phyloP scores from a whole-genome alignment of 2,113 vertebrate genomes.

The Erinaceus europaeus region DNA sequence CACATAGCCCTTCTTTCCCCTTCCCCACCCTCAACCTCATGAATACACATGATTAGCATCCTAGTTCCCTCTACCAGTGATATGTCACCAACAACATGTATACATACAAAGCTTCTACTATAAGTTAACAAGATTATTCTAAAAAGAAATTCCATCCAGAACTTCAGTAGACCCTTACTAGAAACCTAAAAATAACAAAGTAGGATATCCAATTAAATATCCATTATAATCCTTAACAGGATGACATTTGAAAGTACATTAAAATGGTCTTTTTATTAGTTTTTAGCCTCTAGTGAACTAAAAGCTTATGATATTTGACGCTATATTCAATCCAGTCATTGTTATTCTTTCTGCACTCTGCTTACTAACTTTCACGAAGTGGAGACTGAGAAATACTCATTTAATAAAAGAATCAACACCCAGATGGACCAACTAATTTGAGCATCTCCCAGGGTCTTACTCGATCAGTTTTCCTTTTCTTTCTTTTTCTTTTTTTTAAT shows the following conservation, averaged over 20 bases:
- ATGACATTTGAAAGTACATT: neutral
- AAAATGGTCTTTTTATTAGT: neutral
- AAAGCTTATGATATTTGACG: neutral
- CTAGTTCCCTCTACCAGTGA: neutral
- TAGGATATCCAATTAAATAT: neutral
- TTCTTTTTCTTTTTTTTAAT: no score
- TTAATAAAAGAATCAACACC: neutral
- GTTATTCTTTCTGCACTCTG: neutral
- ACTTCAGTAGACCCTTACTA: neutral
- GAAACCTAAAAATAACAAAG: neutral
- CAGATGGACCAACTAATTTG: neutral
- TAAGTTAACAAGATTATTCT: neutral
- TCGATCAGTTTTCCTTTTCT: no score
- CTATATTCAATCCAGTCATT: neutral
- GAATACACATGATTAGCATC: neutral
- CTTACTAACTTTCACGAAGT: neutral
- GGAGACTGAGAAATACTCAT: neutral
- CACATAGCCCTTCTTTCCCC: neutral
- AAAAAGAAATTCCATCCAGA: neutral
- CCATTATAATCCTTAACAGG: neutral
- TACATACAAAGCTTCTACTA: neutral
- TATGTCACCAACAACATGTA: neutral
- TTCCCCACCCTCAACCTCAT: neutral
- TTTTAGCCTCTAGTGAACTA: neutral
- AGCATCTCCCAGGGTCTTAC: neutral